A percentile compares a stretch with the other conserved stretches of the same genome.
phyloP scores from a whole-genome alignment of 2,888 invertebrate species.

The Caradrina clavipalpis region DNA sequence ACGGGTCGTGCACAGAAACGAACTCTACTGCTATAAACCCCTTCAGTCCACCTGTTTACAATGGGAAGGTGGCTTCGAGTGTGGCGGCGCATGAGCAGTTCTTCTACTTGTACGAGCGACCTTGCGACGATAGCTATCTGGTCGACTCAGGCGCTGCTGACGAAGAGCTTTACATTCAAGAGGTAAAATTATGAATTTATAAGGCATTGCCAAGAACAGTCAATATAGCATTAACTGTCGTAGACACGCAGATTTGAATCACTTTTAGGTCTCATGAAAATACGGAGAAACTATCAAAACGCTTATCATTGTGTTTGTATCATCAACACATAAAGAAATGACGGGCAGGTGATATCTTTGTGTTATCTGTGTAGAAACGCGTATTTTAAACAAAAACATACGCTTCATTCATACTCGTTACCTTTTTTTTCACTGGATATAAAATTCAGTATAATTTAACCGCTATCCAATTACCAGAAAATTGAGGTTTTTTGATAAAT shows the following conservation, averaged over 20 bases:
- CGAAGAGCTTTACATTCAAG: constrained; percentile 81
- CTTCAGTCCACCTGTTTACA: constrained; percentile 81
- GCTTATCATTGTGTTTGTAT: constrained; percentile 36
- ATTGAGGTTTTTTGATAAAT: too few species aligned
- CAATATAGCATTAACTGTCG: constrained; percentile 1
- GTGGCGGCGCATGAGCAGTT: constrained; percentile 75
- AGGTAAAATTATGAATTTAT: constrained; percentile 69
- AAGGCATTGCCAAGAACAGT: background rate
- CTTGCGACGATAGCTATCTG: constrained; percentile 78
- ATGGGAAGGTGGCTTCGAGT: constrained; percentile 70
- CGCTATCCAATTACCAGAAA: too few species aligned
- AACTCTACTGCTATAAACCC: constrained; percentile 72
- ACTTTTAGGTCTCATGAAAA: constrained; percentile 22
- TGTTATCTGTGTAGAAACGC: constrained; percentile 29
- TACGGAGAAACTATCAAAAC: constrained; percentile 35
- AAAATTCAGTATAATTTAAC: too few species aligned
- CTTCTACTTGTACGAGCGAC: constrained; percentile 76
- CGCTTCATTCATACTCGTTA: background rate
- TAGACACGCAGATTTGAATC: constrained; percentile 13
- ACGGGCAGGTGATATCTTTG: constrained; percentile 16
- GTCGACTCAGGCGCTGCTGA: constrained; percentile 69
- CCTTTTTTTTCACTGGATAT: too few species aligned
- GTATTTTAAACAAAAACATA: constrained; percentile 27
- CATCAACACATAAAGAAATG: constrained; percentile 29
- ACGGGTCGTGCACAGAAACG: constrained; percentile 71